Evolutionary conservation across 1,140 invertebrate genomes (phyloP).

Genomic region (Glomeris maerens): DNA sequence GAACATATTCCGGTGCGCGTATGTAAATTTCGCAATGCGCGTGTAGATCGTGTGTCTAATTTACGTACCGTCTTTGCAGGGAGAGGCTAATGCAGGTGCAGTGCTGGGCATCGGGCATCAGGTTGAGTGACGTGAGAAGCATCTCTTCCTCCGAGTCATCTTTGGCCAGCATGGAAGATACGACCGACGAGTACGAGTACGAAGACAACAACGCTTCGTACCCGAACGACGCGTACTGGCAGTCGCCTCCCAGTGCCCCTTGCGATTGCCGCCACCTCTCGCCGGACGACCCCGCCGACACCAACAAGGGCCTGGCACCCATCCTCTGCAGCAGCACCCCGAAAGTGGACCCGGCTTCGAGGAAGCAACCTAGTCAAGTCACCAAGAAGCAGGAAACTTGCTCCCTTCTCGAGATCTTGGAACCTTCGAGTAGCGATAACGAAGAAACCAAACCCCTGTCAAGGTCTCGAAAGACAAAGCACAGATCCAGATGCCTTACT

Average conservation of each 20-base stretch:
- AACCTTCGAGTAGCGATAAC: slow-evolving; percentile 24
- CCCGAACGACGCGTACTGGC: slow-evolving; percentile 19
- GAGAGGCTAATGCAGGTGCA: slow-evolving; percentile 17
- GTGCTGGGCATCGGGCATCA: slow-evolving; percentile 17
- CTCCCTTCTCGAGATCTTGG: slow-evolving; percentile 28
- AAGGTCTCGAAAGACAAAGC: not conserved
- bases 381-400: too few species aligned
- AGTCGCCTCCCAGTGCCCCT: slow-evolving; percentile 22
- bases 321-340: too few species aligned
- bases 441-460: too few species aligned
- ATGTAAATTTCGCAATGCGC: too few species aligned
- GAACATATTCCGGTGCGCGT: slow-evolving; percentile 14
- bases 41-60: not conserved
- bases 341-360: too few species aligned
- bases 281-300: too few species aligned
- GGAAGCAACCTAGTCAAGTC: too few species aligned
- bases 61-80: slow-evolving; percentile 14
- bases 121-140: slow-evolving; percentile 18
- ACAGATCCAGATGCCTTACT: slow-evolving; percentile 6
- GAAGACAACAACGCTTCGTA: slow-evolving; percentile 13
- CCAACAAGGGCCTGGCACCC: too few species aligned
- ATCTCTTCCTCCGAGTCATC: slow-evolving; percentile 23
- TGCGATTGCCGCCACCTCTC: too few species aligned
- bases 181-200: slow-evolving; percentile 16
- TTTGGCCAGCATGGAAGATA: slow-evolving; percentile 19